Evolutionary conservation across 2,113 vertebrate species (phyloP).

Genomic region (Mesembrinibis cayennensis): DNA sequence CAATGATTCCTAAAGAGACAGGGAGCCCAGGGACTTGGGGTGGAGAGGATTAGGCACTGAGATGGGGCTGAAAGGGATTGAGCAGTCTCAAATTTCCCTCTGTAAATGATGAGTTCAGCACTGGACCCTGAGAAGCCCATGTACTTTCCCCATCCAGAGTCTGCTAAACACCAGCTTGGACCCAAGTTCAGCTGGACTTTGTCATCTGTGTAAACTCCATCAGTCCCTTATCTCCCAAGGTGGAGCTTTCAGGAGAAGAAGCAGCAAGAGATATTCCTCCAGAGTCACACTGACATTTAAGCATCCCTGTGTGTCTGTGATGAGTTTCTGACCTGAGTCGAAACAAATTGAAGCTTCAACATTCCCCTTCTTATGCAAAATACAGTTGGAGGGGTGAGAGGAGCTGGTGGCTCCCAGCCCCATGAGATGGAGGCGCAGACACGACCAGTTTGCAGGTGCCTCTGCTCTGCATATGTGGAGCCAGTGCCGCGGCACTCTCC

Average conservation of each 20-base stretch:
- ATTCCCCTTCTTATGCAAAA: not conserved
- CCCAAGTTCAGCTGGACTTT: rapidly evolving
- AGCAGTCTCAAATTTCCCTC: not conserved
- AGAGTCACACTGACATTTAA: not conserved
- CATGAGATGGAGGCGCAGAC: not conserved
- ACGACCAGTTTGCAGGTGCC: not conserved
- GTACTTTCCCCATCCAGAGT: not conserved
- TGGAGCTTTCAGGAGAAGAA: not conserved
- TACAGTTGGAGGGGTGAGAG: not conserved
- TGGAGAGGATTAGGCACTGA: not conserved
- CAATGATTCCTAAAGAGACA: not conserved
- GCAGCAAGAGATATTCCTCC: not conserved
- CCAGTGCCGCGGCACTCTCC: not conserved
- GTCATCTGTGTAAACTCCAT: not conserved
- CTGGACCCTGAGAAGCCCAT: not conserved
- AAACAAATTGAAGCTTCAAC: not conserved
- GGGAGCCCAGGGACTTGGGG: not conserved
- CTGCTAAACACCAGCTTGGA: not conserved
- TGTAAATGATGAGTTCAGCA: not conserved
- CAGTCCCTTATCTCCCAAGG: rapidly evolving
- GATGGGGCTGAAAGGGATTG: not conserved
- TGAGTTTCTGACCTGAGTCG: not conserved
- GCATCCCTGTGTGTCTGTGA: not conserved
- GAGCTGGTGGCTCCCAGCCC: not conserved
- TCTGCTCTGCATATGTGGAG: not conserved